Percentiles rank a stretch among this genome's conserved stretches.
Evolutionary conservation across 2,888 invertebrate species (phyloP).

Genomic region (Caprella mutica): DNA sequence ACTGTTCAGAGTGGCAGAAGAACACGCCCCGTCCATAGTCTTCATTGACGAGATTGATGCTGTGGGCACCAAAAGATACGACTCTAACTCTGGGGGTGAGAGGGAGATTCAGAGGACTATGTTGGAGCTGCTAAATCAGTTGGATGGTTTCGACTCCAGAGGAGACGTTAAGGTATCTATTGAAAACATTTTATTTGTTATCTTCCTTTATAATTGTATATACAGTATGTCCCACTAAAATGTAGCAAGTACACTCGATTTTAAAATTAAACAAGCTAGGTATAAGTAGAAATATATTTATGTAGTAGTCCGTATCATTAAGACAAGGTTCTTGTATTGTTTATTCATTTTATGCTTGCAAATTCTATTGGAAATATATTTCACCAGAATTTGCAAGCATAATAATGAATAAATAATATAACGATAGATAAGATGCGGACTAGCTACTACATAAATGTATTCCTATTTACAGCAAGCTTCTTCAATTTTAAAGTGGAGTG

Average conservation of each 20-base stretch:
- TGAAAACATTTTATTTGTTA: too few species aligned
- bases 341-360: neutral
- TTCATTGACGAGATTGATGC: slow-evolving; percentile 99
- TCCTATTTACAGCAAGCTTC: too few species aligned
- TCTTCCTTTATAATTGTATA: too few species aligned
- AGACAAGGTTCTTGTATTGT: too few species aligned
- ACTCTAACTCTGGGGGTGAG: slow-evolving; percentile 98
- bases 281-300: too few species aligned
- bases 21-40: slow-evolving; percentile 97
- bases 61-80: slow-evolving; percentile 95
- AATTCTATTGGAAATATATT: neutral
- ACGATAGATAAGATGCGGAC: too few species aligned
- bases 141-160: slow-evolving; percentile 93
- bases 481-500: too few species aligned
- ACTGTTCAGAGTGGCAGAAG: slow-evolving; percentile 96
- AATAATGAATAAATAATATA: too few species aligned
- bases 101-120: slow-evolving; percentile 98
- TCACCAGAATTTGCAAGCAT: too few species aligned
- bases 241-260: neutral
- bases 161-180: slow-evolving; percentile 92
- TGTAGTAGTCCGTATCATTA: too few species aligned
- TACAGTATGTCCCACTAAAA: neutral
- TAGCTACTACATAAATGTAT: too few species aligned
- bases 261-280: neutral
- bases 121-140: slow-evolving; percentile 95